A percentile compares a stretch with the other conserved stretches of the same genome.
Evolutionary conservation across 2,797 vertebrate genomes (phyloP).

Genomic region (Propithecus perrieri): DNA sequence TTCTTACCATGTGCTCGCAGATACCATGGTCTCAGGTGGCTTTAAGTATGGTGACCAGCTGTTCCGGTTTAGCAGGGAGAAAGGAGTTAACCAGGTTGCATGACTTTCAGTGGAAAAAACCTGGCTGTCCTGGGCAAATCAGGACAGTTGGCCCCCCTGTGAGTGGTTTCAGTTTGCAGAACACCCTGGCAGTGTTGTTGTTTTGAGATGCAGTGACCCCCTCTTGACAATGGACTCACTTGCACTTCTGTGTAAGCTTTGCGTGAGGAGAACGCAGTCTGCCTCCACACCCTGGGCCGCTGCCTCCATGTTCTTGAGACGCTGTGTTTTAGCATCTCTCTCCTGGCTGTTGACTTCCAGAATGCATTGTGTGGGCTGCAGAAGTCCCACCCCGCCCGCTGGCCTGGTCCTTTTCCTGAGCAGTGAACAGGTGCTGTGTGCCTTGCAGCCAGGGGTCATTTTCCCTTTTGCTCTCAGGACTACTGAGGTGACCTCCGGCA

Average conservation of each 20-base stretch:
- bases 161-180: background rate
- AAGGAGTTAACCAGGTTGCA: rapidly evolving
- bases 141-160: no score
- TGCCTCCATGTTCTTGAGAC: rapidly evolving
- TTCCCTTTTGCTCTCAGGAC: background rate
- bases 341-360: background rate
- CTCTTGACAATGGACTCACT: rapidly evolving
- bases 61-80: background rate
- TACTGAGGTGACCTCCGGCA: background rate
- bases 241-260: background rate
- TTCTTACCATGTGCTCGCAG: background rate
- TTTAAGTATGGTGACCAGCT: background rate
- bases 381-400: rapidly evolving
- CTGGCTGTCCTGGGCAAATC: background rate
- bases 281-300: rapidly evolving
- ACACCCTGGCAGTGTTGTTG: rapidly evolving
- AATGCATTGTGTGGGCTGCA: rapidly evolving
- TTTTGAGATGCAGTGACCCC: background rate
- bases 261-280: background rate
- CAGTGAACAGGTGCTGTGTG: background rate
- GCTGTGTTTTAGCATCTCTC: background rate
- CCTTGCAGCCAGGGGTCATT: background rate
- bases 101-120: background rate
- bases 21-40: background rate
- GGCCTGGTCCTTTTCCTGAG: background rate